phyloP scores from a whole-genome alignment of 1,140 invertebrate genomes.

The Calycopis cecrops region DNA sequence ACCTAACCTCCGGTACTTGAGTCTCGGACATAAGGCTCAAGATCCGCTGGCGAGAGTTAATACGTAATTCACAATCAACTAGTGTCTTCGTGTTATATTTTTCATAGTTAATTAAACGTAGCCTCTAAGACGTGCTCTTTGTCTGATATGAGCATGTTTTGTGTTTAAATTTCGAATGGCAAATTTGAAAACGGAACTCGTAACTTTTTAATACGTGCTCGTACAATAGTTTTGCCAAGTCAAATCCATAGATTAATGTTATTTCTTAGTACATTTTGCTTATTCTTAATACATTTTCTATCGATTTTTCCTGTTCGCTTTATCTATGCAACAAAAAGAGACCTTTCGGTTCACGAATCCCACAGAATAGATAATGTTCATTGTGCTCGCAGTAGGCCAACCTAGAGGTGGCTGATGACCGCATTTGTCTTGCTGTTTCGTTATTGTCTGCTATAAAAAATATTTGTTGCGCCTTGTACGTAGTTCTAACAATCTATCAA shows the following conservation, averaged over 20 bases:
- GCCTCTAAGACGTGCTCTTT: conserved; percentile 32
- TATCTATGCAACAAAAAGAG: not conserved
- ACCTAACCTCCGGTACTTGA: conserved; percentile 24
- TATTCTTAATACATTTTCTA: not conserved
- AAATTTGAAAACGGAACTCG: not conserved
- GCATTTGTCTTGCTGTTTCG: conserved; percentile 4
- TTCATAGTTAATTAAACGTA: conserved; percentile 50
- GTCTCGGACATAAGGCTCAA: conserved; percentile 21
- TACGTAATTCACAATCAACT: conserved; percentile 31
- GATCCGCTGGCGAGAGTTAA: conserved; percentile 21
- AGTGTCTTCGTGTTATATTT: conserved; percentile 40
- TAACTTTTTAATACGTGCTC: not conserved
- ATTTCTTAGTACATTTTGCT: not conserved
- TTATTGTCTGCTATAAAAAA: conserved; percentile 37
- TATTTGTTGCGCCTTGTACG: conserved; percentile 35
- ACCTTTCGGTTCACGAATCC: not conserved
- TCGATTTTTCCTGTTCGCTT: not conserved
- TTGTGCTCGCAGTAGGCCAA: not conserved
- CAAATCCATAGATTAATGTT: not conserved
- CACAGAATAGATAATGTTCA: conserved; percentile 9
- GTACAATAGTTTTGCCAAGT: not conserved
- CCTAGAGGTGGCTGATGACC: not conserved
- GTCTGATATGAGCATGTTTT: conserved; percentile 25
- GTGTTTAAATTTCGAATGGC: not conserved
- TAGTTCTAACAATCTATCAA: conserved; percentile 43